These are phyloP conservation scores for Rhizomys pruinosus DNA, from an alignment of 2,113 vertebrate genomes.

Conservation along the genomic window DNA sequence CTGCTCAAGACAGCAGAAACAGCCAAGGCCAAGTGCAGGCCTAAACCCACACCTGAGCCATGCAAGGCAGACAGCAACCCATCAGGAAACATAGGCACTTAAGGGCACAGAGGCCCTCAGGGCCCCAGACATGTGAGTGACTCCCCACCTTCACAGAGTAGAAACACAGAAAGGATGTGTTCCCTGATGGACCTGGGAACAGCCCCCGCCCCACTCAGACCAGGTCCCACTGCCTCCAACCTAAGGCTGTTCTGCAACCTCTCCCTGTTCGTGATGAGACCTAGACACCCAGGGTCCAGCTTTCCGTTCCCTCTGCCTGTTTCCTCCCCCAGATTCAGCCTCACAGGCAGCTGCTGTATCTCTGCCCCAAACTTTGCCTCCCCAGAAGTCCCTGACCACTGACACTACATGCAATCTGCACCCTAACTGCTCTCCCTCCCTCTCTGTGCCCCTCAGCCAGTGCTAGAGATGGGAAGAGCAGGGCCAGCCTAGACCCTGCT, in stretches of 20 bases:
- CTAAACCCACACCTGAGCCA: no score
- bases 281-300: no score
- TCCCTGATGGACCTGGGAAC: no score
- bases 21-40: no score
- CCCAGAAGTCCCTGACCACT: not conserved
- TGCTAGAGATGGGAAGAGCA: no score
- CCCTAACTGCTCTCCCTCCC: not conserved
- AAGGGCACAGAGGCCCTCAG: not conserved
- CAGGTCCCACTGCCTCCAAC: no score
- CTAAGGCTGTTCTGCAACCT: not conserved
- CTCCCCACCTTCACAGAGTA: no score
- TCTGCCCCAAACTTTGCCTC: no score
- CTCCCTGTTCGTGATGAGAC: not conserved
- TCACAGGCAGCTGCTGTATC: accelerated
- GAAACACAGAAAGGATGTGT: accelerated
- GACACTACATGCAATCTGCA: not conserved
- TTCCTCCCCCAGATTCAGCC: not conserved
- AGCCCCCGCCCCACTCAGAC: no score
- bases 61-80: not conserved
- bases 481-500: not conserved
- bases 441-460: no score
- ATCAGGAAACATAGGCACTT: not conserved
- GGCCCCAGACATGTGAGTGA: not conserved
- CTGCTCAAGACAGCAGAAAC: not conserved
- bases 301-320: not conserved